phyloP scores from a whole-genome alignment of 1,140 invertebrate genomes.

The Drosophila dunni region DNA sequence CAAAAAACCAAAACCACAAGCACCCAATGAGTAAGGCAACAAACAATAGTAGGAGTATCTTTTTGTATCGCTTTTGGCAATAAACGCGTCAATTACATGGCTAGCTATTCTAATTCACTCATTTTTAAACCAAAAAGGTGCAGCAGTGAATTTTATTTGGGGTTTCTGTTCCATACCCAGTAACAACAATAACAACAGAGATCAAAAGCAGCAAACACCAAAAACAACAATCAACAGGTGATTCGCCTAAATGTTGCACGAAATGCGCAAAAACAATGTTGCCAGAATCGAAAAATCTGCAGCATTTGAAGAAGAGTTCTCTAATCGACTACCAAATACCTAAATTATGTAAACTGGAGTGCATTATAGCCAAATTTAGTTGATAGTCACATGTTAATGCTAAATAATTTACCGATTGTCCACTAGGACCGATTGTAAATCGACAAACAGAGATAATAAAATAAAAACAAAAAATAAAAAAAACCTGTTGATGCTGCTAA shows the following conservation, averaged over 20 bases:
- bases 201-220: constrained; percentile 26
- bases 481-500: too few species aligned
- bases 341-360: background rate
- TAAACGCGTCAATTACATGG: constrained; percentile 75
- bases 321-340: constrained; percentile 2
- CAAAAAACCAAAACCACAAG: constrained; percentile 19
- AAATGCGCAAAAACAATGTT: constrained; percentile 72
- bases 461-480: too few species aligned
- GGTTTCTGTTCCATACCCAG: constrained; percentile 32
- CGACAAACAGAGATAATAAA: too few species aligned
- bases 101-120: constrained; percentile 79
- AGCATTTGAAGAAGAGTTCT: background rate
- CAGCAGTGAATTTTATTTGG: constrained; percentile 55
- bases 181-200: constrained; percentile 8
- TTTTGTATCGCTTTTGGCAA: constrained; percentile 58
- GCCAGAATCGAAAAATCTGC: constrained; percentile 48
- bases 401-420: too few species aligned
- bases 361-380: background rate
- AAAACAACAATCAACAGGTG: constrained; percentile 63
- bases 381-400: background rate
- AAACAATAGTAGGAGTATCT: constrained; percentile 31
- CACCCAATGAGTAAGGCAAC: background rate
- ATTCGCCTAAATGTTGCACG: constrained; percentile 75
- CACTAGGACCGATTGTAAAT: too few species aligned
- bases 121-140: constrained; percentile 70